A percentile compares a stretch with the other conserved stretches of the same genome.
phyloP scores from a whole-genome alignment of 2,113 vertebrate species.

The Edolisoma coerulescens region DNA sequence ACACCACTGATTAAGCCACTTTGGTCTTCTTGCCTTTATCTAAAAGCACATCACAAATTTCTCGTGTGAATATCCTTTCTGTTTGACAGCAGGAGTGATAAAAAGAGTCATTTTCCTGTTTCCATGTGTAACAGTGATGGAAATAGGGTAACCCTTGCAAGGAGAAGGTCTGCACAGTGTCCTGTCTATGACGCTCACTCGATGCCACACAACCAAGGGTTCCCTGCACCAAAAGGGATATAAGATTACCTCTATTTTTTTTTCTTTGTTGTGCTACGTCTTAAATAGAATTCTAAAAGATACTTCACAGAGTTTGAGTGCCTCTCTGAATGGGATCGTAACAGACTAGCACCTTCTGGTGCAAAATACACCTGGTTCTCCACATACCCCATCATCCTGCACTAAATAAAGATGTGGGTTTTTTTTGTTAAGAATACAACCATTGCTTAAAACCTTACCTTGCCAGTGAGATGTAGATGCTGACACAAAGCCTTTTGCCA shows the following conservation, averaged over 20 bases:
- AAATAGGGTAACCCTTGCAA: not conserved
- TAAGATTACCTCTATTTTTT: not conserved
- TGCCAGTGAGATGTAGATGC: slow-evolving; percentile 87
- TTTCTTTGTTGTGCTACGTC: not conserved
- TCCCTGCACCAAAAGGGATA: not conserved
- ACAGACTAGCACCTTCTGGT: not conserved
- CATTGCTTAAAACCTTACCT: slow-evolving; percentile 72
- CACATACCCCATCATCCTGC: not conserved
- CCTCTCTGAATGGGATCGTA: not conserved
- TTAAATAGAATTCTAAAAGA: not conserved
- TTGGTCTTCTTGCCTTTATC: not conserved
- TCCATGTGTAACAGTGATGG: not conserved
- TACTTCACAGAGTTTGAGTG: not conserved
- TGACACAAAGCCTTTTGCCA: slow-evolving; percentile 91
- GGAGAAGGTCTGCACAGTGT: not conserved
- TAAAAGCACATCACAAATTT: accelerated
- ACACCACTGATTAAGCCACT: not conserved
- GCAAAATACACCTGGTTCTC: not conserved
- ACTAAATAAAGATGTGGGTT: accelerated
- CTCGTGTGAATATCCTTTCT: not conserved
- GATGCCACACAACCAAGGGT: not conserved
- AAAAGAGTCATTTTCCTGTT: not conserved
- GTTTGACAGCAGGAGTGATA: not conserved
- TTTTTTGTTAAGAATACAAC: not conserved
- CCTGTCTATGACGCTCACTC: not conserved